phyloP scores from a whole-genome alignment of 2,113 vertebrate genomes.

The Serilophus lunatus region DNA sequence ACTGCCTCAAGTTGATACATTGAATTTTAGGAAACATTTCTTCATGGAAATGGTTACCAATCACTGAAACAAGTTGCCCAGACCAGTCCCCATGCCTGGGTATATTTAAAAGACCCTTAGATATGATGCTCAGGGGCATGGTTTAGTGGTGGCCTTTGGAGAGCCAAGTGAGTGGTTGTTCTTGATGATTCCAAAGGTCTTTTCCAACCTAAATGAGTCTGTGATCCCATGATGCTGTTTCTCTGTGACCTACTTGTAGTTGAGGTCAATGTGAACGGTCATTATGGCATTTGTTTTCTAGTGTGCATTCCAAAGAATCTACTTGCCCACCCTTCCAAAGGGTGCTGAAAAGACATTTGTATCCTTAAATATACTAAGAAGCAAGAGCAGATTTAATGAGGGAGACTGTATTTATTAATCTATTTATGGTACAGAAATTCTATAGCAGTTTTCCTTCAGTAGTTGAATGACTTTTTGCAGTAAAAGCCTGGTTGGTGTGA shows the following conservation, averaged over 20 bases:
- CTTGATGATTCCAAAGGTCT: neutral
- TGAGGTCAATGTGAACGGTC: neutral
- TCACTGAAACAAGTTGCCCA: neutral
- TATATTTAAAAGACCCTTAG: neutral
- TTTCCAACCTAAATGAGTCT: neutral
- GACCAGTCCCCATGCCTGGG: neutral
- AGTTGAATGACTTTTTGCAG: neutral
- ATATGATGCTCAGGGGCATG: fast-evolving
- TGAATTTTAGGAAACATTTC: neutral
- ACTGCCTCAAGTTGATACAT: neutral
- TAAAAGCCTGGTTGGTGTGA: neutral
- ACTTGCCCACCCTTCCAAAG: neutral
- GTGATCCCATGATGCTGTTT: neutral
- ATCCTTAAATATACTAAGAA: neutral
- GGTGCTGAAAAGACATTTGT: neutral
- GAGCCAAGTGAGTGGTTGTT: neutral
- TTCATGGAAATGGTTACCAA: neutral
- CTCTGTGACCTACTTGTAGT: neutral
- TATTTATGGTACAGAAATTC: neutral
- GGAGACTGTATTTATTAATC: neutral
- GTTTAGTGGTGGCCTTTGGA: neutral
- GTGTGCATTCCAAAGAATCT: neutral
- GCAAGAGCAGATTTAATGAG: neutral
- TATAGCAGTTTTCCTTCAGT: neutral
- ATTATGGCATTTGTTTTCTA: neutral